phyloP scores from a whole-genome alignment of 2,113 vertebrate species.

The Microcebus lehilahytsara region DNA sequence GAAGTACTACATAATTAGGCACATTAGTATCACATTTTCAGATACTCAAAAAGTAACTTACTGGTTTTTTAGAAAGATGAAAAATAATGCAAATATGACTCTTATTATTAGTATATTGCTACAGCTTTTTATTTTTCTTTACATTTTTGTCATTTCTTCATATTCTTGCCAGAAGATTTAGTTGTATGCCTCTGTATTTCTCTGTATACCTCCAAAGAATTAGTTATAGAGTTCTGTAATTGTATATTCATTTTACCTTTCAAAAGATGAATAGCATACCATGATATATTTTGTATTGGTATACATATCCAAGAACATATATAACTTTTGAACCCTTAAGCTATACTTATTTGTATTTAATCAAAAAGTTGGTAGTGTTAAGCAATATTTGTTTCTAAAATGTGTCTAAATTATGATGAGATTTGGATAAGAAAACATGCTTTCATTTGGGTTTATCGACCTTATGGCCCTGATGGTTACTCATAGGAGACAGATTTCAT shows the following conservation, averaged over 20 bases:
- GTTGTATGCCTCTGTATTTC: background rate
- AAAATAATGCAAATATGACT: background rate
- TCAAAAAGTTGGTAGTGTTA: background rate
- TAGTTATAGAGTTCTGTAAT: background rate
- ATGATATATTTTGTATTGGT: background rate
- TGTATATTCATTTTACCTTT: conserved; percentile 28
- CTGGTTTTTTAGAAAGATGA: background rate
- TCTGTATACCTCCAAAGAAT: background rate
- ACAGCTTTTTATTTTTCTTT: background rate
- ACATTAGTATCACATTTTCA: background rate
- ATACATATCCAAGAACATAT: background rate
- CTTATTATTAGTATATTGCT: background rate
- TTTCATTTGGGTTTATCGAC: conserved; percentile 42
- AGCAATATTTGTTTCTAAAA: conserved; percentile 26
- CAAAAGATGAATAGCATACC: background rate
- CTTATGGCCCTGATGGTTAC: conserved; percentile 47
- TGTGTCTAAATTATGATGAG: conserved; percentile 33
- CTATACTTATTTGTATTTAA: background rate
- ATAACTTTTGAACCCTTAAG: background rate
- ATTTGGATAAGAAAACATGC: conserved; percentile 19
- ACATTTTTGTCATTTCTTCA: background rate
- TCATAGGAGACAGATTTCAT: conserved; percentile 63
- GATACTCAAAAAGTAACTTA: background rate
- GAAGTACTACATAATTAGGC: background rate
- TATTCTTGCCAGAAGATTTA: background rate